Evolutionary conservation across 2,113 vertebrate species (phyloP).

Genomic region (Cyprinus carpio): DNA sequence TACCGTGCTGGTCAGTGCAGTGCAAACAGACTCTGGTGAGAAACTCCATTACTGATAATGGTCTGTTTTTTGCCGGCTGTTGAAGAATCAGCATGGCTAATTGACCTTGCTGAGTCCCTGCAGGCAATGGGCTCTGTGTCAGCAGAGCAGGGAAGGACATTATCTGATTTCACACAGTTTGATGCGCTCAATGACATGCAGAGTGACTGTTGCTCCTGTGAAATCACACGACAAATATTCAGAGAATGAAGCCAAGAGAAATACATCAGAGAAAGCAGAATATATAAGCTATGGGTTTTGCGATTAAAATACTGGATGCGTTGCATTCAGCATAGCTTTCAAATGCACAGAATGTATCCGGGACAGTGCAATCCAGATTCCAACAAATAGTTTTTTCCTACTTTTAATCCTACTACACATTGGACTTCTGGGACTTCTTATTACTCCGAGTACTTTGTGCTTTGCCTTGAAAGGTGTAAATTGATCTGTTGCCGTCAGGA

Average conservation of each 20-base stretch:
- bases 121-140: conserved; percentile 46
- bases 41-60: conserved; percentile 53
- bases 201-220: conserved; percentile 25
- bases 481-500: conserved; percentile 37
- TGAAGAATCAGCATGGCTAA: conserved; percentile 52
- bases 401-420: conserved; percentile 17
- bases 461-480: conserved; percentile 39
- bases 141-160: conserved; percentile 37
- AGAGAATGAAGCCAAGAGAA: conserved; percentile 47
- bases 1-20: conserved; percentile 14
- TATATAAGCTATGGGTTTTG: neutral
- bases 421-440: conserved; percentile 22
- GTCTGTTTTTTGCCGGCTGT: conserved; percentile 51
- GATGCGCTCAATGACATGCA: conserved; percentile 41
- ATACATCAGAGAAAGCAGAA: conserved; percentile 49
- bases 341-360: neutral
- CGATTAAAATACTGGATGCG: neutral
- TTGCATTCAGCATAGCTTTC: neutral
- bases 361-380: neutral
- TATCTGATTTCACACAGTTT: conserved; percentile 53
- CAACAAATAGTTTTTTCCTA: neutral
- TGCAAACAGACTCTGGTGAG: conserved; percentile 39
- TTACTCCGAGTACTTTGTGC: neutral
- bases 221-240: conserved; percentile 48
- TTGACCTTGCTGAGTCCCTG: conserved; percentile 45